Evolutionary conservation across 1,140 invertebrate genomes (phyloP).

Genomic region (Megalopta genalis): DNA sequence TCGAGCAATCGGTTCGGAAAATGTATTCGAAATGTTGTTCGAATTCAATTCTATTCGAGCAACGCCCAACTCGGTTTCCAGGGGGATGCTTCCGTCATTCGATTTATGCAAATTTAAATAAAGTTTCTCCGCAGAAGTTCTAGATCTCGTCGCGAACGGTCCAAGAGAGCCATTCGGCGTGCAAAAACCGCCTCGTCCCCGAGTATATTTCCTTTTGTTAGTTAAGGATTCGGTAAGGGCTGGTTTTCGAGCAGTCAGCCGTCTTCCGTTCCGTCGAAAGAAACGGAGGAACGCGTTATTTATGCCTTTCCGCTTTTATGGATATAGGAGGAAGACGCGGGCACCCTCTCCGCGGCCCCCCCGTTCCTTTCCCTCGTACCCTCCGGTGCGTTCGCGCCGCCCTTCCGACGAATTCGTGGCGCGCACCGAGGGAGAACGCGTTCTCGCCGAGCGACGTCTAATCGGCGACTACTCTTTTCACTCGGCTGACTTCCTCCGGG

Average conservation of each 20-base stretch:
- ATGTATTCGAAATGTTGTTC: too few species aligned
- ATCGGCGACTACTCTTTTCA: constrained; percentile 46
- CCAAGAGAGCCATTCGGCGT: too few species aligned
- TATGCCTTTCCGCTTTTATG: constrained; percentile 57
- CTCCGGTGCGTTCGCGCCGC: not conserved
- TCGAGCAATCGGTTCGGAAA: too few species aligned
- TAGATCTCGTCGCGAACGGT: too few species aligned
- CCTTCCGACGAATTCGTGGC: not conserved
- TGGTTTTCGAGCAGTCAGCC: not conserved
- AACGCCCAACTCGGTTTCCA: too few species aligned
- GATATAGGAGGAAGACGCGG: constrained; percentile 40
- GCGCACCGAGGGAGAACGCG: not conserved
- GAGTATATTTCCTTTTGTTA: too few species aligned
- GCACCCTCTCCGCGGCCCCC: not conserved
- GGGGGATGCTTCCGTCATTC: too few species aligned
- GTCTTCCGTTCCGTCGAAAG: constrained; percentile 35
- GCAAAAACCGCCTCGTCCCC: too few species aligned
- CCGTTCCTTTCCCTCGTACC: not conserved
- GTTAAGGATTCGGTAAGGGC: too few species aligned
- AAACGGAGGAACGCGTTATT: constrained; percentile 57
- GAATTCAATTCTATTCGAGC: too few species aligned
- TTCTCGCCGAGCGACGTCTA: constrained; percentile 33
- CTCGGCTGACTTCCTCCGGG: constrained; percentile 13
- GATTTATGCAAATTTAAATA: too few species aligned
- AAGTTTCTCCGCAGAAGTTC: too few species aligned